Base-by-base conservation (phyloP, 2,888 invertebrate species). In the Furcula furcula region DNA sequence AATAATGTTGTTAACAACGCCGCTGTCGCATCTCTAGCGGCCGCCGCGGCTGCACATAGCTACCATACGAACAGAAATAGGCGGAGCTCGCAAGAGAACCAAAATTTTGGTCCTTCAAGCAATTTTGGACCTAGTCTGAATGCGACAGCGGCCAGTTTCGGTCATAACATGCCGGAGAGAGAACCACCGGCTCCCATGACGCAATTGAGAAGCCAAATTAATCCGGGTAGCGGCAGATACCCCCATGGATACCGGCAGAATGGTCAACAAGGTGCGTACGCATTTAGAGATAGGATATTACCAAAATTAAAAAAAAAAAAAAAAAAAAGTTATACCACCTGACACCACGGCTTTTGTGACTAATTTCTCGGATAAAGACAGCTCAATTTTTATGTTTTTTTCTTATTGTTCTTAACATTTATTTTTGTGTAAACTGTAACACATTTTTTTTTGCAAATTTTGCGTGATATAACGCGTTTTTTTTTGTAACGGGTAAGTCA, bases 1-100 rank as follows among this genome's bases (percentile, higher is more conserved):
- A 84, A 89, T 65, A 88, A 90, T 40, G 85, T 89, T 14, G 78
- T 90, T 48, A 89, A 90, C 72, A 84, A 89, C 68, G 86, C 89
- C 41, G 81, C 87, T 30, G 89, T 89, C 7, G 89, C 89, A 1
- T 84, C 89, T 0, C 66, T 89, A 27, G 89, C 89, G 1, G 86
- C 88, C 6, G 88, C 87, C 3, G 89, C 89, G 0, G 89, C 89
- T 1, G 89, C 89, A 0, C 88, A 88, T 35, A 81, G 77, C 65
- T 89, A 88, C 52, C 89, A 88, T 29, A 71, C 85, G 2, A 85
- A 87, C 58, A 81, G 88, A 64, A 85, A 85, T 36, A 70, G 88
- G 46, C 71, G 88, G 35, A 80, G 81, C 31, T 84, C 89, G n/a
- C 87, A 83, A 50, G 89, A 89, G 31, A 85, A 83, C 56, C 81